Evolutionary conservation across 2,888 invertebrate genomes (phyloP), one percentile per base, ranked within the genome.

Genomic region (Spodoptera littoralis): DNA sequence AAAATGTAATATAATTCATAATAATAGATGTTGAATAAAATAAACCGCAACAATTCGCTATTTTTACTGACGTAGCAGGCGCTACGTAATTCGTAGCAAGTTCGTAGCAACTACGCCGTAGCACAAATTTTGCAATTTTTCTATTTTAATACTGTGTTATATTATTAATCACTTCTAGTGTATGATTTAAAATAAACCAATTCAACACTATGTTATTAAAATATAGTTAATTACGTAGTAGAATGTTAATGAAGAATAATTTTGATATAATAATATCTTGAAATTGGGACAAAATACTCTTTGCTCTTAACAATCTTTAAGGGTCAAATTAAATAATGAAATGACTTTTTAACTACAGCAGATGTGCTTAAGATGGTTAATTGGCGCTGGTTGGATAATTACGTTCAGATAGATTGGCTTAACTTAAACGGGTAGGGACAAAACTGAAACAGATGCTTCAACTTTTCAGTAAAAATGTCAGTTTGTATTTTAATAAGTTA

Each of bases 21-120:
- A 18, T 1, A 18, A 18, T 18, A 18, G 18, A 18, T 18, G 18
- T 18, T 18, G 1, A 18, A 18, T 27, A 27, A 27, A 27, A 27
- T 4, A 2, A 27, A 27, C 27, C 0, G 4, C 27, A 27, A 27
- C 27, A 27, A 36, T 36, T 36, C 4, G 30, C 27, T 6, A 30
- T 30, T 36, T 36, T 36, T 6, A 36, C 1, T 36, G 8, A 6
- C 36, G 70, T 69, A 75, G 70, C 64, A 44, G 27, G 13, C 41
- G 52, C 64, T 65, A 74, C 60, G 69, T 30, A 49, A 60, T 57
- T 59, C 59, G 73, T 69, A 73, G 70, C 57, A 42, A 24, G 11
- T 11, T 52, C 60, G 75, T 65, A 75, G 75, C 59, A 46, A 8
- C 24, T 45, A 53, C 11, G 24, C 13, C 12, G 45, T 57, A 63